Percentiles rank a stretch among this genome's conserved stretches.
phyloP scores from a whole-genome alignment of 2,113 vertebrate species.

The Ia io region DNA sequence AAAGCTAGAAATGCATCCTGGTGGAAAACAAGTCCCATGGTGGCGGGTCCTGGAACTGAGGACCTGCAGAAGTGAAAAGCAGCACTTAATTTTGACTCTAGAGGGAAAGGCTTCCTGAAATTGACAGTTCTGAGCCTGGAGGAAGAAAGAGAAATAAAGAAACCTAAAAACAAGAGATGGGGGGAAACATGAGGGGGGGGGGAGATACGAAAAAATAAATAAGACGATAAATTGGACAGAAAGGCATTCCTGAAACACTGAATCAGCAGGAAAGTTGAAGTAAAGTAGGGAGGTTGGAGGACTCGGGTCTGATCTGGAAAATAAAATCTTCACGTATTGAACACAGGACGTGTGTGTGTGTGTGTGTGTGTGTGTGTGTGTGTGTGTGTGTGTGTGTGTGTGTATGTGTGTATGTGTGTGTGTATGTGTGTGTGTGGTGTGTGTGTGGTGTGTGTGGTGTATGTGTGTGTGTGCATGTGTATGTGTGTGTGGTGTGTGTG shows the following conservation, averaged over 20 bases:
- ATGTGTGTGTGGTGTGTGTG: no score
- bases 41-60: neutral
- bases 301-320: neutral
- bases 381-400: accelerated
- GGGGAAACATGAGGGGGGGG: accelerated
- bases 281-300: neutral
- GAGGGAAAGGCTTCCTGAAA: neutral
- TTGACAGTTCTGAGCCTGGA: neutral
- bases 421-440: no score
- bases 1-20: neutral
- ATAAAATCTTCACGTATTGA: neutral
- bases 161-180: neutral
- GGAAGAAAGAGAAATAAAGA: neutral
- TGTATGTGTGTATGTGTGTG: no score
- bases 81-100: conserved; percentile 11
- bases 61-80: neutral
- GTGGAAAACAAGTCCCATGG: neutral
- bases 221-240: neutral
- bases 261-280: neutral
- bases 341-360: neutral
- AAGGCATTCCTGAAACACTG: neutral
- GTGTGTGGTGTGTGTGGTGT: accelerated
- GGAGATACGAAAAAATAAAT: neutral
- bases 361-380: no score
- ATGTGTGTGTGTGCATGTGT: no score